A percentile compares a stretch with the other conserved stretches of the same genome.
These are phyloP conservation scores for Muscina levida DNA, from an alignment of 2,888 invertebrate genomes.

Conservation along the genomic window DNA sequence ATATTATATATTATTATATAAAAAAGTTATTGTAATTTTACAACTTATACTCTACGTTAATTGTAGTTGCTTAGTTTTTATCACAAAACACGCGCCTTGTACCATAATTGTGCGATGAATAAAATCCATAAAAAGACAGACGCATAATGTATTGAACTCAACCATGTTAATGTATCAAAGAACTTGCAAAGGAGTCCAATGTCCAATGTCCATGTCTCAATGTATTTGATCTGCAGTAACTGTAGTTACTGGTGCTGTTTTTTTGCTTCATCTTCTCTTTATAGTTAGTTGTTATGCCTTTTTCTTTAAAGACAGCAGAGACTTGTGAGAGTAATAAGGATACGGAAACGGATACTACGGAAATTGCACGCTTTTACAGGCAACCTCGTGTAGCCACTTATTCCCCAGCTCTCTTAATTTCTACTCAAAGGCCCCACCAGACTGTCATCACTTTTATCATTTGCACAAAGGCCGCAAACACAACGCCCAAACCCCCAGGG, in stretches of 20 bases:
- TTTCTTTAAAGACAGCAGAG: too few relatives aligned
- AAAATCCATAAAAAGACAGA: too few relatives aligned
- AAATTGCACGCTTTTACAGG: conserved; percentile 60
- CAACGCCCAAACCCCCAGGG: not conserved
- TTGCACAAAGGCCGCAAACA: conserved; percentile 37
- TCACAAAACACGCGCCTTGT: too few relatives aligned
- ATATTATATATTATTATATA: too few relatives aligned
- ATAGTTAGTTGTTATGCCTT: too few relatives aligned
- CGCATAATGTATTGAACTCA: too few relatives aligned
- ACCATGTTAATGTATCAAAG: not conserved
- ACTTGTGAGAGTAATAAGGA: conserved; percentile 56
- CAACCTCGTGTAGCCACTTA: too few relatives aligned
- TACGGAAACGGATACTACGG: conserved; percentile 62
- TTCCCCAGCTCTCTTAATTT: not conserved
- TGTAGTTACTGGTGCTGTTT: not conserved
- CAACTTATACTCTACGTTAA: too few relatives aligned
- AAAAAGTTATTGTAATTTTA: too few relatives aligned
- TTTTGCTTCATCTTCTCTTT: not conserved
- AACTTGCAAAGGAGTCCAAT: not conserved
- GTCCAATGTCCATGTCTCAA: not conserved
- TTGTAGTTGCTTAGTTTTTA: too few relatives aligned
- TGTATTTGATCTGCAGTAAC: not conserved
- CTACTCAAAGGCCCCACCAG: too few relatives aligned
- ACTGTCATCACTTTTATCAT: conserved; percentile 46
- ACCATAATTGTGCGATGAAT: too few relatives aligned